Base-by-base conservation (phyloP, 2,888 invertebrate species). In the Andrena haemorrhoa region DNA sequence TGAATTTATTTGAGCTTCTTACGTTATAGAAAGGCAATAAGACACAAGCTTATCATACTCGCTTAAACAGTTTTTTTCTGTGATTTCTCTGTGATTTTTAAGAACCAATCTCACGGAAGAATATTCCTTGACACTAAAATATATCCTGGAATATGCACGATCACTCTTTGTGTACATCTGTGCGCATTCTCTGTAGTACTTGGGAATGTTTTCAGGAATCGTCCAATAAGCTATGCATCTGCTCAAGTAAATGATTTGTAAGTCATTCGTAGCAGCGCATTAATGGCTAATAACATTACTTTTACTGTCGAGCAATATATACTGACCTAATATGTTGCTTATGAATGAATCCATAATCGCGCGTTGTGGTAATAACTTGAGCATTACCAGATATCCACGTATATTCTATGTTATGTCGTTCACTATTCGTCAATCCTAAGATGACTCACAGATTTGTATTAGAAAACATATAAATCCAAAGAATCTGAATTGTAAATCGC, bases 191-290 rank as follows among this genome's bases (percentile, higher is more conserved):
- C 58, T 75, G 41, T 79, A 71, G 23, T 79, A 82, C n/a, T 71
- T 79, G 1, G 53, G 4, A 47, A 82, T 75, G 49, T 29, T 71
- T 41, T 71, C 66, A 23, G 79, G 70, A 3, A 82, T 26, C 26
- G 61, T 71, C 79, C 79, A 82, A 71, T 79, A 75, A 16, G 71
- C 49, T 20, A 66, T 63, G 20, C 69, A 70, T 49, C 82, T 82
- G 2, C 31, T 65, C 12, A 23, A 76, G 26, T 35, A 58, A 79
- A 71, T 33, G 49, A 56, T 64, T 56, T 12, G 41, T 16, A 29
- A n/a, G 4, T 64, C 10, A 60, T 58, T 65, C 5, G n/a, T 0
- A 35, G 41, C 16, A 7, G 8, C 2, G 35, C 8, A 31, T 20
- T 41, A 20, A 26, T 51, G 5, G 10, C 7, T 10, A 49, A 63